Base-by-base conservation (phyloP, 2,888 invertebrate genomes). In the Parapristionchus giblindavisi region DNA sequence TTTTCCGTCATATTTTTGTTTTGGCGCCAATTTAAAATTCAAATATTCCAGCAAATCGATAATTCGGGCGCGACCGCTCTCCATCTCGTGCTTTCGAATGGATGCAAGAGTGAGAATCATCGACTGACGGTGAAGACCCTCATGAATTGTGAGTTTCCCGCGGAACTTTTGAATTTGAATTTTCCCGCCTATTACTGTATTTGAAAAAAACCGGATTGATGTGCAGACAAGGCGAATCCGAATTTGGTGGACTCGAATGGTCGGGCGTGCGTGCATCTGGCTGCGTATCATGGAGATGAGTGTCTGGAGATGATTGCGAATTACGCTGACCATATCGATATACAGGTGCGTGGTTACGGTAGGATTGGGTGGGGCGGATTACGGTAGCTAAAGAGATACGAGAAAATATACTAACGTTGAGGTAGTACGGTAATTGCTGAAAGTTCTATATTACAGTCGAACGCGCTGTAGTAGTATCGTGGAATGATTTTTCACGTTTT, bases 271-370 rank as follows among this genome's bases (percentile, higher is more conserved):
- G 66, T 84, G 24, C 81, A 82, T 40, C 70, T 83, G 38, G 83
- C 84, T 40, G 80, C 80, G 1, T 83, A 78, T 80, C 89, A 89
- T 77, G 89, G 89, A 40, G 96, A 97, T 87, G 92, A 92, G 0
- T 77, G 74, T 40, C 74, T 83, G 36, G 58, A 74, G 17, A 40
- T 65, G 21, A 80, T 84, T 48, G 76, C 82, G 5, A 76, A 78
- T 24, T 51, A 63, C 38, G 61, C 76, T 8, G 68, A 76, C 24
- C 72, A 78, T n/a, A 68, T 78, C 24, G 73, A 78, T 81, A 86
- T 88, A 27, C 85, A 87, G 11, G 89, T 89, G 79, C 87, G 61
- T 38, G 11, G 54, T 6, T 54, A n/a, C 6, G 6, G 54, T 54
- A 54, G 54, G 54, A 14, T 14, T n/a, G 6, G 54, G n/a, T 14